Percentiles rank a stretch among this genome's conserved stretches.
Conservation (phyloP, 2,797 vertebrate species). For the Paramormyrops hopkinsi region DNA sequence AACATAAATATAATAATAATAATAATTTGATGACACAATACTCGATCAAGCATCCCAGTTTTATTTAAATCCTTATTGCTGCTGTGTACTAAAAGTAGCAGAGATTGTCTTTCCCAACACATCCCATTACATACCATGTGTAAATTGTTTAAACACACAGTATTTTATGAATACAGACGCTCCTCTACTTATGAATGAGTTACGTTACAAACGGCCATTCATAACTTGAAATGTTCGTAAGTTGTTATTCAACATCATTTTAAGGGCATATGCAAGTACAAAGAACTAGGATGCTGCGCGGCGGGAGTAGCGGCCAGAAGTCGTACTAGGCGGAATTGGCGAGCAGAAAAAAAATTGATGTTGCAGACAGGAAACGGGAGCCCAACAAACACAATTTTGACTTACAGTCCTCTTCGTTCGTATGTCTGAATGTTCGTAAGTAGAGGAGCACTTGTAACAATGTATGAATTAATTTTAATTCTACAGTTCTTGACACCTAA, state of each 20-base stretch:
- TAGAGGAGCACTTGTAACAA: background rate
- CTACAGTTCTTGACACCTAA: background rate
- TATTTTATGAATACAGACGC: background rate
- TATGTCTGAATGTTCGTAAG: background rate
- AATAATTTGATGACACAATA: background rate
- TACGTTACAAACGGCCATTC: too few species aligned
- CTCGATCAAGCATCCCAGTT: background rate
- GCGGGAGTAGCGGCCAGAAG: background rate
- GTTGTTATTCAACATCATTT: background rate
- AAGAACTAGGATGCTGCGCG: background rate
- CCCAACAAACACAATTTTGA: background rate
- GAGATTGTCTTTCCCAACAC: background rate
- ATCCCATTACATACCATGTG: background rate
- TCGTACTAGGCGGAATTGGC: background rate
- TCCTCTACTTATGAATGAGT: too few species aligned
- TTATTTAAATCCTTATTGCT: background rate
- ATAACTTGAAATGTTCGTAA: too few species aligned
- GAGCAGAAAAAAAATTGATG: background rate
- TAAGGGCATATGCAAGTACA: background rate
- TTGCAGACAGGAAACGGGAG: background rate
- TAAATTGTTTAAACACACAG: background rate
- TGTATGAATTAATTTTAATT: background rate
- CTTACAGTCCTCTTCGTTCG: background rate
- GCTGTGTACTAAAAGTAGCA: background rate
- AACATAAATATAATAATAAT: background rate